phyloP scores from a whole-genome alignment of 2,888 invertebrate genomes.

The Eupithecia subfuscata region DNA sequence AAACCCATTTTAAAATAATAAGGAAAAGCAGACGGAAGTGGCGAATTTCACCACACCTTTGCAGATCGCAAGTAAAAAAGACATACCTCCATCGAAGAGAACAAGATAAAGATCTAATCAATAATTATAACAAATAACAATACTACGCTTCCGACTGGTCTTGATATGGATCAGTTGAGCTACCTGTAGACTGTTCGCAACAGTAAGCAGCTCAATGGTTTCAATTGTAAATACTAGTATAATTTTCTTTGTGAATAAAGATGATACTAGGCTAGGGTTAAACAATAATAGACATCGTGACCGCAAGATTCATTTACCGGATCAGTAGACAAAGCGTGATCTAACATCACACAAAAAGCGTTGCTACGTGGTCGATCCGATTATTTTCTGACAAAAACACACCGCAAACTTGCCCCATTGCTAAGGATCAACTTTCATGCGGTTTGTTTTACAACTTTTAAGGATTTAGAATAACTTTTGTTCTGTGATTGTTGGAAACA shows the following conservation, averaged over 20 bases:
- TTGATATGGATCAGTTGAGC: no score
- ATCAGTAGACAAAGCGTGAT: constrained; percentile 32
- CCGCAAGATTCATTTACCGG: constrained; percentile 28
- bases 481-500: constrained; percentile 28
- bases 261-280: constrained; percentile 6
- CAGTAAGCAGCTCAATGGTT: no score
- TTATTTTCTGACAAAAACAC: constrained; percentile 33
- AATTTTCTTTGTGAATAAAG: no score
- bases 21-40: background rate
- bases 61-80: background rate
- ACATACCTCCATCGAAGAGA: background rate
- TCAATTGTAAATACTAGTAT: no score
- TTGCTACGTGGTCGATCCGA: constrained; percentile 27
- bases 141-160: no score
- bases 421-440: constrained; percentile 35
- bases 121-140: constrained; percentile 12
- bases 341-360: constrained; percentile 30
- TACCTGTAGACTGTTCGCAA: no score
- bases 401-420: constrained; percentile 33
- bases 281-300: constrained; percentile 18
- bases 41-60: background rate
- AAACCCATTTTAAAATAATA: background rate
- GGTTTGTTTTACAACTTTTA: constrained; percentile 27
- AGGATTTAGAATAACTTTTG: constrained; percentile 29
- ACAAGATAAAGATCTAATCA: background rate